Conservation (phyloP, 2,888 invertebrate species). For the Drosophila maculinotata region DNA sequence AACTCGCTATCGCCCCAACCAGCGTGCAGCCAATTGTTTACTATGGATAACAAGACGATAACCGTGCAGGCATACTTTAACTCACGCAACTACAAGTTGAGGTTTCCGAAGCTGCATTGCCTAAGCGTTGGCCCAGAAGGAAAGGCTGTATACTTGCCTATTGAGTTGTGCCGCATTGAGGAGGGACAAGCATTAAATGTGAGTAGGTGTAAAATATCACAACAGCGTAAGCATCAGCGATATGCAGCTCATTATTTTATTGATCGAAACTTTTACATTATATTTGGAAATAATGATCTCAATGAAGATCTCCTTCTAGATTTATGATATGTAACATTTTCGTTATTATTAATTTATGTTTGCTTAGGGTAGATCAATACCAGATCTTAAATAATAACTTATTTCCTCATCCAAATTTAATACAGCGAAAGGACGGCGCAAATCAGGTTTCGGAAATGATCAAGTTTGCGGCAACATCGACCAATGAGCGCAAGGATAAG, state of each 20-base stretch:
- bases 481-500: conserved; percentile 91
- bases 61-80: conserved; percentile 85
- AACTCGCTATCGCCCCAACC: conserved; percentile 61
- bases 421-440: conserved; percentile 90
- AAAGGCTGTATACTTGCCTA: conserved; percentile 91
- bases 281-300: no score
- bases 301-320: no score
- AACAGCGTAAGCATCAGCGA: no score
- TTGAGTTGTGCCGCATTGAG: conserved; percentile 92
- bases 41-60: conserved; percentile 60
- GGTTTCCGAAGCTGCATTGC: conserved; percentile 91
- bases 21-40: conserved; percentile 84
- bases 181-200: conserved; percentile 90
- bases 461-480: conserved; percentile 92
- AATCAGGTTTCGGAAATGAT: conserved; percentile 95
- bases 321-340: no score
- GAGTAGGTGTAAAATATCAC: conserved; percentile 43
- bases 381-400: no score
- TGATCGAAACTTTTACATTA: no score
- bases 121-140: conserved; percentile 91
- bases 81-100: conserved; percentile 80
- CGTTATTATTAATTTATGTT: no score
- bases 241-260: no score
- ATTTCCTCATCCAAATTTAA: no score
- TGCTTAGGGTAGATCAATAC: no score